Evolutionary conservation across 2,888 invertebrate genomes (phyloP), one percentile per base, ranked within the genome.

Genomic region (Drosophila monieri): DNA sequence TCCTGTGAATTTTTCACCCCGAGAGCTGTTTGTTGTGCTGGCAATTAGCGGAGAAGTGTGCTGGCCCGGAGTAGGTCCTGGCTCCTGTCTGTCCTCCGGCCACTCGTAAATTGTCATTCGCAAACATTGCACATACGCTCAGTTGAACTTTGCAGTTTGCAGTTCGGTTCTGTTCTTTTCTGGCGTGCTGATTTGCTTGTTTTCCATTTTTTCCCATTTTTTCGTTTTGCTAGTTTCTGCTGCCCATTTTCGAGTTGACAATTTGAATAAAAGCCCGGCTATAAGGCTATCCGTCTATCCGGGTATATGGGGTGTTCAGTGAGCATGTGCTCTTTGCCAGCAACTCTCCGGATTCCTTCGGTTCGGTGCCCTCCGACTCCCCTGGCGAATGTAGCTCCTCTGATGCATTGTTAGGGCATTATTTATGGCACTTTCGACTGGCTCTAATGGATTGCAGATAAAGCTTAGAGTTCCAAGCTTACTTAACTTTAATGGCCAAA

Each of bases 91-190:
- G 49, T 46, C 58, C 52, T 39, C 58, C 47, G 56, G 51, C 56
- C 69, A 57, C 52, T 66, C 75, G 66, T 68, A 83, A 83, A 81
- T 81, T 80, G 85, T 81, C 78, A 83, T 78, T 68, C 70, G 83
- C 84, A 80, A 80, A 83, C 70, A 85, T 85, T 80, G 71, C 86
- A 84, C 84, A 83, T 85, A 83, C 77, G 86, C 83, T 71, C 70
- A 78, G 85, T 83, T 83, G 81, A 83, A 67, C 85, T 67, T 73
- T 73, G 56, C 78, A 83, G 85, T 85, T 76, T 73, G 54, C 78
- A 83, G 85, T 85, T 76, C 37, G 76, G 54, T 48, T 41, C 61
- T 60, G 62, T 49, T 62, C 62, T 52, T 52, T 64, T 64, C 44
- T 62, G 46, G 44, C 51, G 62, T 60, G 43, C 51, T 64, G 62